Percentiles rank a stretch among this genome's conserved stretches.
Evolutionary conservation across 2,888 invertebrate genomes (phyloP).

Genomic region (Serripes groenlandicus): DNA sequence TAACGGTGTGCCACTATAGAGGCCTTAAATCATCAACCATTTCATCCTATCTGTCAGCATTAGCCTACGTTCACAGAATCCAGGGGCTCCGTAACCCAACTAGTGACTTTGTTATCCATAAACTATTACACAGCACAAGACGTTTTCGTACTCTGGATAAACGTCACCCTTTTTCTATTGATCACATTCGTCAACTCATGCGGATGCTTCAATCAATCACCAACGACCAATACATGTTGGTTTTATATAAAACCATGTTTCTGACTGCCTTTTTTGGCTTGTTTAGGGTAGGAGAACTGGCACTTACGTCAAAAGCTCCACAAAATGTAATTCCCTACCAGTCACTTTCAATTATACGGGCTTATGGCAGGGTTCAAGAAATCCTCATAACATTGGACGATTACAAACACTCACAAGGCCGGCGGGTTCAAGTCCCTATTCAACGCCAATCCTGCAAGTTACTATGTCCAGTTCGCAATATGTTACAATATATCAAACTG

Average conservation of each 20-base stretch:
- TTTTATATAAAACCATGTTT: slow-evolving; percentile 13
- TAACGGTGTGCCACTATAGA: slow-evolving; percentile 4
- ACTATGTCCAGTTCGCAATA: slow-evolving; percentile 36
- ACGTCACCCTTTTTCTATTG: slow-evolving; percentile 20
- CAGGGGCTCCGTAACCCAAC: neutral
- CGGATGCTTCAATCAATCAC: neutral
- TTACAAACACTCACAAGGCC: slow-evolving; percentile 27
- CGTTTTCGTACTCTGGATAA: neutral
- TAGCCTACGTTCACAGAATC: slow-evolving; percentile 33
- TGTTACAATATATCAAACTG: neutral
- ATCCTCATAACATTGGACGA: slow-evolving; percentile 16
- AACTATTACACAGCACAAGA: neutral
- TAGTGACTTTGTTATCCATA: slow-evolving; percentile 10
- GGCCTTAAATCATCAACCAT: slow-evolving; percentile 30
- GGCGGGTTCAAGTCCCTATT: neutral
- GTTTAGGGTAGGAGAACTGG: slow-evolving; percentile 42
- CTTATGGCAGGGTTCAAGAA: neutral
- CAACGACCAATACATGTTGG: neutral
- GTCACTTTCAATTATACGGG: no score
- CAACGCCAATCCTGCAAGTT: neutral
- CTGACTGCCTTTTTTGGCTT: slow-evolving; percentile 19
- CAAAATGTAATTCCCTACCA: neutral
- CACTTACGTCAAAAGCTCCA: neutral
- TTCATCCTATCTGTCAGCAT: slow-evolving; percentile 23
- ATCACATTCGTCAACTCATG: no score